These are phyloP conservation scores for Leucozona laternaria DNA, from an alignment of 2,888 invertebrate genomes.

Conservation along the genomic window DNA sequence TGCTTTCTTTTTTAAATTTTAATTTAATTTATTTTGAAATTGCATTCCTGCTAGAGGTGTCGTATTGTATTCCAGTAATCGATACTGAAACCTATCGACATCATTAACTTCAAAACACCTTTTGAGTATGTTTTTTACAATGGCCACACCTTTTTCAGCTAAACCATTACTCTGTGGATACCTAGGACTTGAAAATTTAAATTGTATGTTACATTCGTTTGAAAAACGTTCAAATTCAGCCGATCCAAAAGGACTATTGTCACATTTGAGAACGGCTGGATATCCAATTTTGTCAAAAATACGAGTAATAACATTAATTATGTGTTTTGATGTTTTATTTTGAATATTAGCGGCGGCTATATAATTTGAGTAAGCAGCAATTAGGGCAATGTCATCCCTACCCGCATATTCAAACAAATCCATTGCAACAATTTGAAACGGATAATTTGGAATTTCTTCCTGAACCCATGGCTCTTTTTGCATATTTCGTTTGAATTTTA, in stretches of 20 bases:
- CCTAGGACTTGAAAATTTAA: slow-evolving; percentile 69
- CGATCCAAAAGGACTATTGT: slow-evolving; percentile 69
- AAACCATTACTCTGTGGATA: slow-evolving; percentile 72
- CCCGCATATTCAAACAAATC: slow-evolving; percentile 21
- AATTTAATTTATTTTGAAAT: slow-evolving; percentile 35
- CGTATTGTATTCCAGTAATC: slow-evolving; percentile 65
- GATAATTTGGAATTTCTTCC: slow-evolving; percentile 4
- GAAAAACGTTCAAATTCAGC: slow-evolving; percentile 50
- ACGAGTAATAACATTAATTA: slow-evolving; percentile 37
- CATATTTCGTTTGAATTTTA: slow-evolving; percentile 38
- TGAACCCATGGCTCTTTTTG: slow-evolving; percentile 29
- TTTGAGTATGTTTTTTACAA: slow-evolving; percentile 71
- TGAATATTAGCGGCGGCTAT: slow-evolving; percentile 17
- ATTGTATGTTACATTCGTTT: slow-evolving; percentile 38
- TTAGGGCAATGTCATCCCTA: neutral
- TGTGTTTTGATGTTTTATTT: slow-evolving; percentile 45
- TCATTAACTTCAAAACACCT: slow-evolving; percentile 40
- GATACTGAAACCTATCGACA: too few species aligned
- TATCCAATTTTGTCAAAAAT: slow-evolving; percentile 77
- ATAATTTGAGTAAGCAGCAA: slow-evolving; percentile 41
- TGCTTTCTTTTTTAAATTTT: slow-evolving; percentile 54
- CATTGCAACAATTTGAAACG: slow-evolving; percentile 13
- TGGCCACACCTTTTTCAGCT: slow-evolving; percentile 68
- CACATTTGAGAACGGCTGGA: slow-evolving; percentile 77
- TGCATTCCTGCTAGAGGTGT: slow-evolving; percentile 54